Base-by-base conservation (phyloP, 2,888 invertebrate genomes). In the Phoronis australis region DNA sequence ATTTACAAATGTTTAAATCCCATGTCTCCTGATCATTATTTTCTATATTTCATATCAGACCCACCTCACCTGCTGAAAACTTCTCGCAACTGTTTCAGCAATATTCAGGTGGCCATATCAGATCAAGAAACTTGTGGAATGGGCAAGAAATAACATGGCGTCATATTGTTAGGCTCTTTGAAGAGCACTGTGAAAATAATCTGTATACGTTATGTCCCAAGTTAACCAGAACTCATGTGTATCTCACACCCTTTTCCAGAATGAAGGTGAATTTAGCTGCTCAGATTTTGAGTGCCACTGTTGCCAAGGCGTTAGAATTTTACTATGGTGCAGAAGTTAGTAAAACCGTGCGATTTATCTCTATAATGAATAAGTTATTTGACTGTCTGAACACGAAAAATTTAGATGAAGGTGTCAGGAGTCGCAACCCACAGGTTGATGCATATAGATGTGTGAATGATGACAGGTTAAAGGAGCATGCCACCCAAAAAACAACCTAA, bases 61-160 rank as follows among this genome's bases (percentile, higher is more conserved):
- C 45, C 47, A 15, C 54, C 54, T n/a, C 47, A 54, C 31, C 42
- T 54, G 3, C 21, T 49, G 9, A 51, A 54, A 49, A 51, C 54
- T n/a, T 26, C 49, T 2, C 18, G 51, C 21, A 54, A 51, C n/a
- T 51, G 51, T 43, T 54, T 51, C 35, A 37, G 43, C 31, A 49
- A 42, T n/a, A n/a, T 35, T 51, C 49, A 24, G 35, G 38, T 27
- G 35, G 45, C 1, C 43, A 51, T 20, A 43, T 24, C 9, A 54
- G 40, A 24, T 40, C 51, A 1, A 46, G 51, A 12, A 39, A 45
- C 27, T 18, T 49, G 12, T 54, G 51, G 54, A 38, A 47, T 44
- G 51, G 49, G 2, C 46, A 46, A 27, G 52, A 52, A n/a, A 49
- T 49, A 9, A 47, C 49, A 1, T 49, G 49, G 47, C 6, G 40